Conservation (phyloP, 2,888 invertebrate genomes). For the Cynaeus angustus region DNA sequence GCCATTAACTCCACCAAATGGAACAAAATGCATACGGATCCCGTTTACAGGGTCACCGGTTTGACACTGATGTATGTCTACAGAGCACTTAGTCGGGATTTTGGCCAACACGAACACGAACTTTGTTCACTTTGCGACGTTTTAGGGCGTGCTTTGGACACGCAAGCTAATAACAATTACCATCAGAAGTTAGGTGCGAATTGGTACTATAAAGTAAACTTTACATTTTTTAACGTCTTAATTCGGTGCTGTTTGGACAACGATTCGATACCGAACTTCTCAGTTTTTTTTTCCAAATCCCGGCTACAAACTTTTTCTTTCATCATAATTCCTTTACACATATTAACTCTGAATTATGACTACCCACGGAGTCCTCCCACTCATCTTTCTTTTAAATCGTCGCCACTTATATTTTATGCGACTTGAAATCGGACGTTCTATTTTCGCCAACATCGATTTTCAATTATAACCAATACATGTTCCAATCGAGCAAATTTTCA, state of each 20-base stretch:
- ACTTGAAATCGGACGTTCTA: neutral
- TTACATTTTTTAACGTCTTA: too few relatives aligned
- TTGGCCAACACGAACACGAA: slow-evolving; percentile 49
- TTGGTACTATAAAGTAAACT: neutral
- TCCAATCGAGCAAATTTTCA: neutral
- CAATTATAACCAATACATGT: slow-evolving; percentile 26
- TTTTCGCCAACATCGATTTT: slow-evolving; percentile 18
- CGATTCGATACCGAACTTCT: too few relatives aligned
- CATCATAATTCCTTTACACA: slow-evolving; percentile 9
- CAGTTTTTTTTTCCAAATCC: too few relatives aligned
- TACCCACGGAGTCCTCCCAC: neutral
- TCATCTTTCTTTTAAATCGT: slow-evolving; percentile 12
- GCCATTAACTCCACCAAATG: slow-evolving; percentile 55
- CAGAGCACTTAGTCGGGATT: slow-evolving; percentile 57
- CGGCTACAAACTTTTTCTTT: too few relatives aligned
- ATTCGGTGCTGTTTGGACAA: too few relatives aligned
- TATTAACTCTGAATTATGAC: slow-evolving; percentile 10
- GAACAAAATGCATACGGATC: slow-evolving; percentile 56
- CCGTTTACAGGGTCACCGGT: slow-evolving; percentile 50
- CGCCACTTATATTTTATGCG: slow-evolving; percentile 18
- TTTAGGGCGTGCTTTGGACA: slow-evolving; percentile 22
- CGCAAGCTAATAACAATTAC: slow-evolving; percentile 18
- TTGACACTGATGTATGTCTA: slow-evolving; percentile 59
- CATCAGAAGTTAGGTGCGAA: neutral
- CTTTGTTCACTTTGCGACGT: slow-evolving; percentile 42